Percentiles rank a stretch among this genome's conserved stretches.
Evolutionary conservation across 2,888 invertebrate species (phyloP).

Genomic region (Chromoteleia sp.): DNA sequence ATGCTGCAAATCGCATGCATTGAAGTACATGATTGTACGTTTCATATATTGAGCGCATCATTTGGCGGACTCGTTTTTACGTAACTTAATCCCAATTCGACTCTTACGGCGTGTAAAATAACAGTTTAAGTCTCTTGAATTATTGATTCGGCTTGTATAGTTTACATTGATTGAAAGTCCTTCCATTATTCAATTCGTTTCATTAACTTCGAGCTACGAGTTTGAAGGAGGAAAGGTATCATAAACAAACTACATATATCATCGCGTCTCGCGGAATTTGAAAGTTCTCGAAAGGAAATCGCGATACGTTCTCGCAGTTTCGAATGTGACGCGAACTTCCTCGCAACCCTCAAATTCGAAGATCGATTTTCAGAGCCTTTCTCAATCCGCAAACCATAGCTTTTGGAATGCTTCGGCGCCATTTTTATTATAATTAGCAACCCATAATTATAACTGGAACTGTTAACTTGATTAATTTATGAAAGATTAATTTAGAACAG

Average conservation of each 20-base stretch:
- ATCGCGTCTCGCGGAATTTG: not conserved
- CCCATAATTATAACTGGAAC: too few relatives aligned
- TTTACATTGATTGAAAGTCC: conserved; percentile 21
- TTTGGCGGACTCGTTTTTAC: conserved; percentile 38
- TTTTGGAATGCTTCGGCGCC: conserved; percentile 16
- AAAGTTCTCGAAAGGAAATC: conserved; percentile 14
- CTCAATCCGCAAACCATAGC: conserved; percentile 7
- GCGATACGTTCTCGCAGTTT: conserved; percentile 17
- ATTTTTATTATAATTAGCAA: conserved; percentile 72
- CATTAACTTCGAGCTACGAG: conserved; percentile 6
- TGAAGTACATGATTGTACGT: conserved; percentile 38
- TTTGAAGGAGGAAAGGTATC: not conserved
- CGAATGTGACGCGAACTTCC: conserved; percentile 1
- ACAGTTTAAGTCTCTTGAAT: conserved; percentile 18
- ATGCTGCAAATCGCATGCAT: conserved; percentile 27
- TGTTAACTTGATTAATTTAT: too few relatives aligned
- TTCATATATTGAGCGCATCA: conserved; percentile 31
- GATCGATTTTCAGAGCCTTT: conserved; percentile 21
- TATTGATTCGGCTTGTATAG: conserved; percentile 8
- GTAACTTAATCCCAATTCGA: conserved; percentile 8
- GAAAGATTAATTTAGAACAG: too few relatives aligned
- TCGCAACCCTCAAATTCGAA: not conserved
- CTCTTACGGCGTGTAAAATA: not conserved
- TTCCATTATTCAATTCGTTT: not conserved
- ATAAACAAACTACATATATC: conserved; percentile 13